Base-by-base conservation (phyloP, 2,888 invertebrate species). In the Apodemia hepburni region DNA sequence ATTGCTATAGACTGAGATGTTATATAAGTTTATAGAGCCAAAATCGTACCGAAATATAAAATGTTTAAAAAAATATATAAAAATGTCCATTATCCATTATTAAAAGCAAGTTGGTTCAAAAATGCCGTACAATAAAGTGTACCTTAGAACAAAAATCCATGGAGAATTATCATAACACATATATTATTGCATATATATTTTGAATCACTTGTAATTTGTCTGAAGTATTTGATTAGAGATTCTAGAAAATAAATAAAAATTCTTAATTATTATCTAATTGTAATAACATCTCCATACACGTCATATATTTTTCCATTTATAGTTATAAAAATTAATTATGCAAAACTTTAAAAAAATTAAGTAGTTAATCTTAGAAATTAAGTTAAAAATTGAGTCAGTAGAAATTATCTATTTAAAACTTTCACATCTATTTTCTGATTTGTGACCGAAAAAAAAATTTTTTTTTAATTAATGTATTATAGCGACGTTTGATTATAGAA, bases 1-100 rank as follows among this genome's bases (percentile, higher is more conserved):
- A 61, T 54, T 60, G 62, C 62, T 65, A 62, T 65, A 65, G 65
- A 65, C 65, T 65, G 65, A 65, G 60, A 65, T 65, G 62, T 58
- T 65, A 63, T 61, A 38, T 17, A 60, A 59, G 63, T 58, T 33
- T 54, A 63, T 60, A 63, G 27, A 54, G 51, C 51, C 51, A 54
- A 54, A 54, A 54, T 54, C 51, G 57, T 61, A 45, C 61, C 61
- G 57, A 29, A 61, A 22, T 42, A 42, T 42, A 42, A 42, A 42
- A 61, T 22, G 27, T 54, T 18, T 15, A 42, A 54, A 51, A 22
- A 51, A 5, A 51, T 27, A 51, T 51, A 51, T 42, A 15, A 42
- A 49, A 18, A 15, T 42, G 6, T 54, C 15, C 54, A 27, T 54
- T 27, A 15, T 54, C 54, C 54, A 54, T 54, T 54, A 54, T 54